Evolutionary conservation across 2,113 vertebrate genomes (phyloP), one percentile per base, ranked within the genome.

Genomic region (Lampris incognitus): DNA sequence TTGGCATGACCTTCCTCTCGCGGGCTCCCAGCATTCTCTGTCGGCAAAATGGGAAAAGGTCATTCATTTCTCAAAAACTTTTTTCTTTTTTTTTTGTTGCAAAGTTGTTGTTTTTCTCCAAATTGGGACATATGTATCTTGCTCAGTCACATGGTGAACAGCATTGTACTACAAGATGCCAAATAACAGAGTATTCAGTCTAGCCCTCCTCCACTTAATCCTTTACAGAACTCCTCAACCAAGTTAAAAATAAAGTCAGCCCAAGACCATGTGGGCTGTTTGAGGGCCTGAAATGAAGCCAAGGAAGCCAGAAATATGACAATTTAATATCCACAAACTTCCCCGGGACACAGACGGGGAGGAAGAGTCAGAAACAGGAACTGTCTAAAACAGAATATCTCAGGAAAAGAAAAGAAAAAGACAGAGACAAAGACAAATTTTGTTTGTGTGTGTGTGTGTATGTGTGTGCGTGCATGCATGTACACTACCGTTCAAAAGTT

Each of bases 21-120:
- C 0, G 94, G 95, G 83, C 94, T 95, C 55, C 93, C 95, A 39
- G 75, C 62, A 55, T 95, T 95, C 71, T 95, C 97, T 98, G 81
- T 57, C 4, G 8, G 36, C 57, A 42, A 7, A 62, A 78, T 69
- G 59, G 24, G 39, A 62, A 64, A 39, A 51, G 4, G 41, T 39
- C 38, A 5, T 56, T 38, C 10, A 40, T 13, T 9, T 61, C 44
- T 9, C 4, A 66, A 13, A 69, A 37, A 63, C 50, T 54, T 62
- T 40, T 70, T 13, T 48, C 9, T 24, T 24, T 24, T 24, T 24
- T 24, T 24, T 37, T 38, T 3, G 1, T 59, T 37, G 9, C 6
- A n/a, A 54, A 4, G 51, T 11, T 54, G 13, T 10, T 54, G 10
- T 54, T 10, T 11, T 54, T 4, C 24, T 11, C 5, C 8, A 13